Evolutionary conservation across 37 sponge, comb jelly and placozoan genomes (phyloP), one percentile per base, ranked within the genome.

Genomic region (Aplysina aerophoba): DNA sequence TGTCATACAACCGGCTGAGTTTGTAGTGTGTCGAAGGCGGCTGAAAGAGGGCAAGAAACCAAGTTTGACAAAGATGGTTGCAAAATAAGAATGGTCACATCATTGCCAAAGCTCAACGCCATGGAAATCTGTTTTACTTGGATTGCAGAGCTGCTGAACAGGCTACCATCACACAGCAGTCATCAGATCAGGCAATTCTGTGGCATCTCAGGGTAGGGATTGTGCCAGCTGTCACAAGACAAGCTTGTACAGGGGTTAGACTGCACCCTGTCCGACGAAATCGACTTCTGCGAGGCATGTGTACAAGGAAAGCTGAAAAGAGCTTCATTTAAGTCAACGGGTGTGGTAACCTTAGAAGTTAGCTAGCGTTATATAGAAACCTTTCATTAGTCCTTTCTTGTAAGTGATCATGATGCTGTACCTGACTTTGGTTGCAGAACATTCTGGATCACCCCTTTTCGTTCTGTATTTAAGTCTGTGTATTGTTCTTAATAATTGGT

Each of bases 61-160:
- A 82, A 53, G 41, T 86, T 90, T 68, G 55, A 91, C 72, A 55
- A 79, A 15, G 21, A 66, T 40, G 78, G 79, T 41, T 83, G 84
- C 59, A 66, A 59, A 78, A 66, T 82, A 16, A 83, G 12, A 28
- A 83, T 27, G 40, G 38, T 17, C 78, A 81, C 0, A 62, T 91
- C 16, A 79, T 84, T 31, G 87, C 84, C 5, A 40, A 59, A 59
- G 91, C 87, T 25, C 84, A 81, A 15, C 67, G 69, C 37, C 65
- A 61, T 12, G 91, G 91, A 79, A 87, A 79, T 44, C 85, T 91
- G 25, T 83, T 87, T 81, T 79, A 87, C 72, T 40, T 91, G 50
- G 80, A 86, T 6, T 39, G 38, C 25, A 41, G 50, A 34, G 28
- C 0, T 22, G 21, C 19, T 28, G 34, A 54, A 24, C 58, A 12